phyloP scores from a whole-genome alignment of 1,140 invertebrate species.

The Adelges cooleyi region DNA sequence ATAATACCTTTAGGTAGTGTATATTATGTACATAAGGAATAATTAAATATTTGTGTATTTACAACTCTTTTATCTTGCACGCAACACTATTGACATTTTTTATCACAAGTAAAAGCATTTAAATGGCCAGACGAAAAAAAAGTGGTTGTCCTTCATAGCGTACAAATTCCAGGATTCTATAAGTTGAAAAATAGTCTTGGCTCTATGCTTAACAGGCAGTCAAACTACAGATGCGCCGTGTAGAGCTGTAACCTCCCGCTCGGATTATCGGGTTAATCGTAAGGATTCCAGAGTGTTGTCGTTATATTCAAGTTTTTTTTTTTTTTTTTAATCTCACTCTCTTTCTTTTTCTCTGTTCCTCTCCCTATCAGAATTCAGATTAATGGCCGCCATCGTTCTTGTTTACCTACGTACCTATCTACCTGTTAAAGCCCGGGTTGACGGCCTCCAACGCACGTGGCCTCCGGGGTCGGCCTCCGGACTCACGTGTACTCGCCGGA shows the following conservation, averaged over 20 bases:
- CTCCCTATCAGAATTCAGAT: constrained; percentile 7
- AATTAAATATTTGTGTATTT: no score
- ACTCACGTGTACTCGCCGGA: constrained; percentile 8
- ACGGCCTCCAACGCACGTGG: constrained; percentile 16
- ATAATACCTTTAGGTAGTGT: no score
- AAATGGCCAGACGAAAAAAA: no score
- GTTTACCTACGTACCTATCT: constrained; percentile 13
- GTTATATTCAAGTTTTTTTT: not conserved
- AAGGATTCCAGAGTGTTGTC: not conserved
- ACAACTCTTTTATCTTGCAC: no score
- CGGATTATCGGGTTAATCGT: not conserved
- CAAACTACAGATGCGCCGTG: no score
- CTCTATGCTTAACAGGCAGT: no score
- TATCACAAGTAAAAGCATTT: no score
- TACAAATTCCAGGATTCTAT: not conserved
- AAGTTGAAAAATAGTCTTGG: not conserved
- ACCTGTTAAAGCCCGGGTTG: constrained; percentile 18
- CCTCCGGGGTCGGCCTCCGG: not conserved
- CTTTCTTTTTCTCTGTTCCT: no score
- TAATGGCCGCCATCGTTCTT: constrained; percentile 2
- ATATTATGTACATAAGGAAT: no score
- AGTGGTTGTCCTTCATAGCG: constrained; percentile 9
- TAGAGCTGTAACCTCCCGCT: not conserved
- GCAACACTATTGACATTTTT: no score
- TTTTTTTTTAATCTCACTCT: no score